A percentile compares a stretch with the other conserved stretches of the same genome.
phyloP scores from a whole-genome alignment of 1,140 invertebrate species.

The Rhyacophila brunnea region DNA sequence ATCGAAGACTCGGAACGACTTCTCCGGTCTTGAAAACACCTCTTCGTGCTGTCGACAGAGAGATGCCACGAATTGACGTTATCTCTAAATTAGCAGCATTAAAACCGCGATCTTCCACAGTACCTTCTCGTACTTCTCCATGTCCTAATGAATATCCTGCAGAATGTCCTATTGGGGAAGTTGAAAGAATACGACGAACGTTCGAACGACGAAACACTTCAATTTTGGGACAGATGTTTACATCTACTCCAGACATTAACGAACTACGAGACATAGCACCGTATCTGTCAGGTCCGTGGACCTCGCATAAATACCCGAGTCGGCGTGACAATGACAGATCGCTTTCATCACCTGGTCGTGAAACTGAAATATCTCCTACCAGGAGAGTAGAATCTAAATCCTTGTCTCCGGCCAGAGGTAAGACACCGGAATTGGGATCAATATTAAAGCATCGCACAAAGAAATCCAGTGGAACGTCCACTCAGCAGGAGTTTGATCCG shows the following conservation, averaged over 20 bases:
- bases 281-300: slow-evolving; percentile 73
- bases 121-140: slow-evolving; percentile 40
- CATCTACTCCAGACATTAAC: slow-evolving; percentile 74
- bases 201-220: slow-evolving; percentile 67
- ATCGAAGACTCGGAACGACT: slow-evolving; percentile 54
- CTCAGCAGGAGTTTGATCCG: slow-evolving; percentile 71
- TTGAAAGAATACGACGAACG: slow-evolving; percentile 65
- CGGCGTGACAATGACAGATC: slow-evolving; percentile 64
- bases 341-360: slow-evolving; percentile 37
- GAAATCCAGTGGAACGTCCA: slow-evolving; percentile 55
- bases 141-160: slow-evolving; percentile 42
- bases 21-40: slow-evolving; percentile 64
- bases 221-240: slow-evolving; percentile 75
- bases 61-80: slow-evolving; percentile 85
- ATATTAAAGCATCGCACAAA: slow-evolving; percentile 59
- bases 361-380: slow-evolving; percentile 37
- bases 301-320: slow-evolving; percentile 71
- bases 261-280: slow-evolving; percentile 75
- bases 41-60: slow-evolving; percentile 65
- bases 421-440: slow-evolving; percentile 48
- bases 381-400: slow-evolving; percentile 44
- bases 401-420: slow-evolving; percentile 45
- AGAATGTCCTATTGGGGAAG: slow-evolving; percentile 63
- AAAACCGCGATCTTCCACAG: slow-evolving; percentile 50
- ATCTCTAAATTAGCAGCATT: slow-evolving; percentile 79